phyloP scores from a whole-genome alignment of 2,113 vertebrate species.

The Perognathus longimembris region DNA sequence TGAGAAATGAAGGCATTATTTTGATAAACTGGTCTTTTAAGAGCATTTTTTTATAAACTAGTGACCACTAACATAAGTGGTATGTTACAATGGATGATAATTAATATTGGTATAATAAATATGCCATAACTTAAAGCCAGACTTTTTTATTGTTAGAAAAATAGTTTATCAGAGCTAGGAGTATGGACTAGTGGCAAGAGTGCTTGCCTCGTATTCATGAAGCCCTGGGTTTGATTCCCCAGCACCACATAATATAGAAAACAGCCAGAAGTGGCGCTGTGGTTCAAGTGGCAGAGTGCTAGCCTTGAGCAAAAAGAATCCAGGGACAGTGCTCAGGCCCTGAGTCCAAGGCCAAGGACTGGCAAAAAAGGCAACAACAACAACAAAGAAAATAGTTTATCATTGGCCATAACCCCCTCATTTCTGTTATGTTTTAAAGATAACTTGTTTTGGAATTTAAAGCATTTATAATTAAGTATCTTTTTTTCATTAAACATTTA shows the following conservation, averaged over 20 bases:
- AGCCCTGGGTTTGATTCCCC: too few species aligned
- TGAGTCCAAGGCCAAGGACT: too few species aligned
- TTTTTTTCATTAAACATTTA: not conserved
- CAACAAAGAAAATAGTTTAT: not conserved
- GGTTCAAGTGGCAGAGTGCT: too few species aligned
- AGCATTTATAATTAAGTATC: slow-evolving; percentile 1
- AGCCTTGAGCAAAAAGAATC: too few species aligned
- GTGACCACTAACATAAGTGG: slow-evolving; percentile 6
- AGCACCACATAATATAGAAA: too few species aligned
- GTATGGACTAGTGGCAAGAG: too few species aligned
- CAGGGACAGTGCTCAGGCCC: too few species aligned
- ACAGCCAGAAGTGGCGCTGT: too few species aligned
- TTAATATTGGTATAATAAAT: not conserved
- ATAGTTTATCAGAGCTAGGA: not conserved
- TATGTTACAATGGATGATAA: not conserved
- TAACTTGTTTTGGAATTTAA: slow-evolving; percentile 7
- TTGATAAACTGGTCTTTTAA: slow-evolving; percentile 38
- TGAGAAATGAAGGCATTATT: not conserved
- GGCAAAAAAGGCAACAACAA: too few species aligned
- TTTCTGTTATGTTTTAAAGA: not conserved
- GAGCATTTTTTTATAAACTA: slow-evolving; percentile 27
- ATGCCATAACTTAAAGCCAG: not conserved
- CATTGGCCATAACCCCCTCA: not conserved
- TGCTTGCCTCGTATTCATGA: too few species aligned
- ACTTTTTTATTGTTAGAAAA: not conserved